phyloP scores from a whole-genome alignment of 2,797 vertebrate genomes.

The Caiman crocodilus region DNA sequence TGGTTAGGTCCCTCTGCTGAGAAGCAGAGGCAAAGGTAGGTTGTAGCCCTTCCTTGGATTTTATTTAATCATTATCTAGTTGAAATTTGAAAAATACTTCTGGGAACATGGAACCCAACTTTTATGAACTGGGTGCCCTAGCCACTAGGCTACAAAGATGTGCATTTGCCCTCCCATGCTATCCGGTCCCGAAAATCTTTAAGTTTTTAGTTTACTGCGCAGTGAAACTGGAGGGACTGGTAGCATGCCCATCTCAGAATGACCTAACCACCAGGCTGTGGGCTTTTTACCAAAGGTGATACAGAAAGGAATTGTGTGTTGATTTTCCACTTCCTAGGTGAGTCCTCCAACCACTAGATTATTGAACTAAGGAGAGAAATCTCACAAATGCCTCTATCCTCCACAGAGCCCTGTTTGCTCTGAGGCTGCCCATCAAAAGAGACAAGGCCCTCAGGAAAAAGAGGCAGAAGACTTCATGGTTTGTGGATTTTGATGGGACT shows the following conservation, averaged over 20 bases:
- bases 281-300: no score
- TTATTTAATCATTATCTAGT: not conserved
- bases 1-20: slow-evolving; percentile 14
- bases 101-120: not conserved
- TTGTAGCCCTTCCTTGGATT: slow-evolving; percentile 41
- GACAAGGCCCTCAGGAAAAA: not conserved
- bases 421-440: not conserved
- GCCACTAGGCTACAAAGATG: not conserved
- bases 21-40: not conserved
- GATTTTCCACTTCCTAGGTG: not conserved
- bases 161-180: not conserved
- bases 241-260: not conserved
- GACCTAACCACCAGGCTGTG: no score
- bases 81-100: slow-evolving; percentile 18
- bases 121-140: not conserved
- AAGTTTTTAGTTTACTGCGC: not conserved
- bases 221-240: not conserved
- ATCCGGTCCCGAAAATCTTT: not conserved
- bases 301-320: no score
- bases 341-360: not conserved
- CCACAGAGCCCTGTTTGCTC: not conserved
- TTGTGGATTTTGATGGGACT: not conserved
- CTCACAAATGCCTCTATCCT: not conserved
- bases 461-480: accelerated
- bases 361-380: not conserved